Base-by-base conservation (phyloP, 2,888 invertebrate genomes). In the Parapristionchus giblindavisi region DNA sequence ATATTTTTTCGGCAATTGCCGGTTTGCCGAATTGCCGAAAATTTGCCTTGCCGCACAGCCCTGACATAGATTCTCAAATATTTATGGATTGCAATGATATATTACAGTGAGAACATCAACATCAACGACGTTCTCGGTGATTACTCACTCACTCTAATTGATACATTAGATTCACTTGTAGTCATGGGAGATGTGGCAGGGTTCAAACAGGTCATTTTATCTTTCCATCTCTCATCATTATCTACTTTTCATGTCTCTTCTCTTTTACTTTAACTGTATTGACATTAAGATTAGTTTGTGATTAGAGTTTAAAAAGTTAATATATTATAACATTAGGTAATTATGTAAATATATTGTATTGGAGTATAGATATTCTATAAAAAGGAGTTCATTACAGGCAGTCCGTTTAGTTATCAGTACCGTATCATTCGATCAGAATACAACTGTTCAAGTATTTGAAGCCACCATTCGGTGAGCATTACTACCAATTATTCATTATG, bases 61-160 rank as follows among this genome's bases (percentile, higher is more conserved):
- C n/a, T n/a, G n/a, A n/a, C n/a, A n/a, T n/a, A n/a, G n/a, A n/a
- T 6, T 11, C 11, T 1, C n/a, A n/a, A 29, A 14, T 34, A 3
- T 34, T 21, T 24, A 17, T 6, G 52, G n/a, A 51, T 40, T 51
- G 27, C n/a, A 6, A 48, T 24, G 24, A 34, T 43, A 21, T 43
- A 51, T 88, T 89, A 78, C 85, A 92, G 91, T 77, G 90, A 90
- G 75, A 92, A 92, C 85, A 91, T 92, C 78, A 92, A 92, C 84
- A 92, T 92, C 76, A 92, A 92, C 88, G 92, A 92, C 88, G 91
- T 91, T 11, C 88, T 92, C 4, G 92, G 92, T 54, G 91, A 92
- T 84, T 92, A 91, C 86, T 91, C 91, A 54, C 88, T 92, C 52
- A 91, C 91, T 3, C 87, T 92, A 70, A 89, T 92, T 40, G 92